Conservation (phyloP, 2,888 invertebrate species). For the Odontothrips loti region DNA sequence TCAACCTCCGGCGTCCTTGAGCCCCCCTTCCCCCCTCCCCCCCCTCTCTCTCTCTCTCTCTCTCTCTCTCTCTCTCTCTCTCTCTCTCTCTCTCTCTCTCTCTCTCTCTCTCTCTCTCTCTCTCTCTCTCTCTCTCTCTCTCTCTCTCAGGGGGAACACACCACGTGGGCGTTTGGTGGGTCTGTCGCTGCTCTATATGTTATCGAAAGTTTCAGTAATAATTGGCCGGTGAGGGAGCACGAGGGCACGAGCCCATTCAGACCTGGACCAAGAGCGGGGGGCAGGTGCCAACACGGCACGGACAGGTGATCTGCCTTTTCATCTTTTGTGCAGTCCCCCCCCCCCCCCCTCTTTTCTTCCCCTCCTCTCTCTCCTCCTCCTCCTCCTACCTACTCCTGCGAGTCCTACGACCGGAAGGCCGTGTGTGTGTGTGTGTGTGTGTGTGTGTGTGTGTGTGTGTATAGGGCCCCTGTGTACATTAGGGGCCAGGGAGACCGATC, state of each 20-base stretch:
- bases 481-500: background rate
- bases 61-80: too few species aligned
- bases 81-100: too few species aligned
- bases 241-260: background rate
- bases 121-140: too few species aligned
- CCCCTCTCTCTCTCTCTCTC: too few species aligned
- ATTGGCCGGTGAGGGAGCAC: background rate
- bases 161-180: too few species aligned
- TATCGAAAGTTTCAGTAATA: conserved; percentile 5
- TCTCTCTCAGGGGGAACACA: too few species aligned
- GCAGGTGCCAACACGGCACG: background rate
- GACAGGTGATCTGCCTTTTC: background rate
- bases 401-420: background rate
- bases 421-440: background rate
- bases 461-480: background rate
- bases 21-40: too few species aligned
- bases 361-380: background rate
- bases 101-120: too few species aligned
- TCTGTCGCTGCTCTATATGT: too few species aligned
- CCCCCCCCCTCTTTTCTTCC: too few species aligned
- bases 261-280: background rate
- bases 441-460: too few species aligned
- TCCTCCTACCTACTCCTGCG: background rate
- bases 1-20: too few species aligned
- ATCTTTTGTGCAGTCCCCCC: background rate